Evolutionary conservation across 2,888 invertebrate species (phyloP).

Genomic region (Polyommatus iphigenia): DNA sequence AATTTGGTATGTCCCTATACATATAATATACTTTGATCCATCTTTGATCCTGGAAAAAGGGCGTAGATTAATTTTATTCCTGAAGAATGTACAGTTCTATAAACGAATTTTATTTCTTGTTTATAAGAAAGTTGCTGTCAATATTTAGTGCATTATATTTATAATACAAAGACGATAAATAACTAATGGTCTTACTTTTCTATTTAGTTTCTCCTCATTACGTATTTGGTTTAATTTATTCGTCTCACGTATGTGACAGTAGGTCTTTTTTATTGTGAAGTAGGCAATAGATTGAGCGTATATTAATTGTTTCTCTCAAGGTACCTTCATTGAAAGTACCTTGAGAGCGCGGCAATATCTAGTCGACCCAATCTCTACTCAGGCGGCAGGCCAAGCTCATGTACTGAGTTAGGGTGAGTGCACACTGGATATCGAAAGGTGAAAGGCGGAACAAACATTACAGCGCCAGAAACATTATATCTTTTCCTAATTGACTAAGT

Average conservation of each 20-base stretch:
- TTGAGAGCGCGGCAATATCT: slow-evolving; percentile 49
- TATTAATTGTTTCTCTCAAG: slow-evolving; percentile 52
- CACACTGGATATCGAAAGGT: not conserved
- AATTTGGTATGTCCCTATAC: too few relatives aligned
- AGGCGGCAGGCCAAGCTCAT: slow-evolving; percentile 71
- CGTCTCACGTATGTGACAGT: not conserved
- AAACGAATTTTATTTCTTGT: not conserved
- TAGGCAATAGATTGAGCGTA: slow-evolving; percentile 38
- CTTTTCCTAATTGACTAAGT: too few relatives aligned
- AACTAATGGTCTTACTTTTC: not conserved
- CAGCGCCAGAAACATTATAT: too few relatives aligned
- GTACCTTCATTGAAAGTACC: slow-evolving; percentile 40
- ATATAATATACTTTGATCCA: too few relatives aligned
- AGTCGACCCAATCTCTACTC: slow-evolving; percentile 58
- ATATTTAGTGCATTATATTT: too few relatives aligned
- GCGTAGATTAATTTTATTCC: not conserved
- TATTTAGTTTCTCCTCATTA: not conserved
- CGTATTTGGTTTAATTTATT: not conserved
- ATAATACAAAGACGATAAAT: not conserved
- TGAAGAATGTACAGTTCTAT: not conserved
- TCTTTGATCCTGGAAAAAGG: not conserved
- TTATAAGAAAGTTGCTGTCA: too few relatives aligned
- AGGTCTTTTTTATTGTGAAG: slow-evolving; percentile 21
- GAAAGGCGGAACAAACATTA: not conserved
- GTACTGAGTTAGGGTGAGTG: slow-evolving; percentile 38